Conservation (phyloP, 1,140 invertebrate species). For the Brachionus sp. region DNA sequence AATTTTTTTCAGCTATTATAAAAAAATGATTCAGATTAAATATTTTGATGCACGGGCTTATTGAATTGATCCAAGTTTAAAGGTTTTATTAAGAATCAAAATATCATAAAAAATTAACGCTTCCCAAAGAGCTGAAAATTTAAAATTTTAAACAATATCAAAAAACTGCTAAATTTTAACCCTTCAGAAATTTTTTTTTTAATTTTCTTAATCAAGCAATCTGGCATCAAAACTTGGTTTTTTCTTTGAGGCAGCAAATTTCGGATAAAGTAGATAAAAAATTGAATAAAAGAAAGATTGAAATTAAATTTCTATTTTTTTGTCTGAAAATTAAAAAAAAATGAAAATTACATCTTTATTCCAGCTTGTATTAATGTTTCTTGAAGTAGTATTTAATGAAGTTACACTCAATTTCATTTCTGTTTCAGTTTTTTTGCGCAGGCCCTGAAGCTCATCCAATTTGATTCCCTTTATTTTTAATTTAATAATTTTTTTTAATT, state of each 20-base stretch:
- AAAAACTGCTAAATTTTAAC: not conserved
- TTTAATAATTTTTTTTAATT: not conserved
- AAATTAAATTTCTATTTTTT: no score
- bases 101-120: no score
- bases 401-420: slow-evolving; percentile 59
- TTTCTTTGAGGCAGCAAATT: no score
- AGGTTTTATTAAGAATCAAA: no score
- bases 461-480: slow-evolving; percentile 59
- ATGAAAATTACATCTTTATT: slow-evolving; percentile 59
- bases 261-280: no score
- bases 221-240: no score
- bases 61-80: no score
- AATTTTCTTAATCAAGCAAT: no score
- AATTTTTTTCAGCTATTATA: no score
- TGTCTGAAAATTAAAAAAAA: not conserved
- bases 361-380: slow-evolving; percentile 62
- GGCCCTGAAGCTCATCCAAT: slow-evolving; percentile 70
- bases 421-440: slow-evolving; percentile 64
- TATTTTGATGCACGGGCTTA: not conserved
- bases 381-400: slow-evolving; percentile 51
- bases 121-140: not conserved
- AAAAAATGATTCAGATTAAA: not conserved
- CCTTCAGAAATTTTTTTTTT: no score
- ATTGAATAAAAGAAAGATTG: no score
- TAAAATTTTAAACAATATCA: not conserved